Base-by-base conservation (phyloP, 2,888 invertebrate species). In the Drosophila rellima region DNA sequence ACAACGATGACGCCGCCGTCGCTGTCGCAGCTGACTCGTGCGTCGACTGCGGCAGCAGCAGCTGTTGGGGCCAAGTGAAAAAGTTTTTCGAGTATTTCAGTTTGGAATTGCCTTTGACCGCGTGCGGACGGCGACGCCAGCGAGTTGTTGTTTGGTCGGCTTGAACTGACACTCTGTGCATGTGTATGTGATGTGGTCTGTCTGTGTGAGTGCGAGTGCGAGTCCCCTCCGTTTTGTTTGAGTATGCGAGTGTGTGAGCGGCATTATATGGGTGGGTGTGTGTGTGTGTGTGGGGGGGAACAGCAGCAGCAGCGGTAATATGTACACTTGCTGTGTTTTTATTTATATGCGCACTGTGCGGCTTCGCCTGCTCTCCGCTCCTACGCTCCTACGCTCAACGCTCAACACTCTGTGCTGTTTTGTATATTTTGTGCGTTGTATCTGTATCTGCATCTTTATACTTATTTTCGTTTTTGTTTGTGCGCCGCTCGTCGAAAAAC, bases 21-120 rank as follows among this genome's bases (percentile, higher is more conserved):
- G 67, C 65, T 29, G 62, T 48, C 45, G 69, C 72, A 69, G 75
- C 69, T 78, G 77, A 68, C 72, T 70, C 7, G 31, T 18, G 54
- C 66, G 39, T 33, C 57, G 62, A 11, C 70, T 17, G 55, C 61
- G 54, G 60, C 52, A 48, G 66, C 68, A 61, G 68, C 70, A 52
- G 68, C 51, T 68, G 64, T 55, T 63, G 56, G 78, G 78, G 66
- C 70, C 77, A 74, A 66, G 59, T 39, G 61, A 61, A 74, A 78
- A 78, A 70, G 50, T 37, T 74, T 83, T 83, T 80, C 77, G 76
- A 50, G 51, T 52, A 71, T 83, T 86, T 90, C 87, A 90, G 89
- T 89, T 85, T 85, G 80, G 76, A 74, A 73, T 85, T 75, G 80
- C 78, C 83, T 80, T 81, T 85, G 85, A 84, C 76, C 87, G 88